Percentiles rank a stretch among this genome's conserved stretches.
Evolutionary conservation across 2,113 vertebrate species (phyloP).

Genomic region (Haliaeetus leucogaster): DNA sequence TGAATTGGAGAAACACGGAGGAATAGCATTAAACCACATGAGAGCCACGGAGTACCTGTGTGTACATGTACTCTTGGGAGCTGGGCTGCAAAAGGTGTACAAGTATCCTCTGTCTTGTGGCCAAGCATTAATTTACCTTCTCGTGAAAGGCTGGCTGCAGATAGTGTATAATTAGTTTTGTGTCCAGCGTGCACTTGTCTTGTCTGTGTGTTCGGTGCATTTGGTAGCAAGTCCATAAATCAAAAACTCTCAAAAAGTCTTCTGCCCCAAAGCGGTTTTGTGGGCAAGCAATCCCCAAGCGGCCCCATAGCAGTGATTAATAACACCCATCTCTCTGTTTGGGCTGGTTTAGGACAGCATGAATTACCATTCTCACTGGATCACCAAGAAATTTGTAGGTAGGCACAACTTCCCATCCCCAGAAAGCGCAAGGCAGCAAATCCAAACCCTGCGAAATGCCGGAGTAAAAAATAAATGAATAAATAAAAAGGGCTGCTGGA

Average conservation of each 20-base stretch:
- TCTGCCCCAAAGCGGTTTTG: not conserved
- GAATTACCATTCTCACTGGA: not conserved
- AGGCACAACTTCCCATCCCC: not conserved
- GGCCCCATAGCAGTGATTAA: not conserved
- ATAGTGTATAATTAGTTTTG: not conserved
- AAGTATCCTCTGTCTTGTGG: not conserved
- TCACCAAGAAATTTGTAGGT: not conserved
- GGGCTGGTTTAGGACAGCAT: not conserved
- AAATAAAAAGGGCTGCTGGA: not conserved
- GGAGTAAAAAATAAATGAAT: not conserved
- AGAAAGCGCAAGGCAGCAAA: not conserved
- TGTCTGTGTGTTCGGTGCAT: not conserved
- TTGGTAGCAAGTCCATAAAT: not conserved
- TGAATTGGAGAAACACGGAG: not conserved
- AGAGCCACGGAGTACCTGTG: not conserved
- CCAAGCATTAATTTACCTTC: not conserved
- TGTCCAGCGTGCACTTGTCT: not conserved
- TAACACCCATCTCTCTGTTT: not conserved
- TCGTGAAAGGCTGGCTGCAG: not conserved
- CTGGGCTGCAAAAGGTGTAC: not conserved
- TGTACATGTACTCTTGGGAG: fast-evolving
- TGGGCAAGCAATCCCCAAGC: not conserved
- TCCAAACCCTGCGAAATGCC: not conserved
- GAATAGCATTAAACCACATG: not conserved
- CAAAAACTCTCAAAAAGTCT: not conserved